Evolutionary conservation across 1,140 invertebrate species (phyloP).

Genomic region (Bicyclus anynana): DNA sequence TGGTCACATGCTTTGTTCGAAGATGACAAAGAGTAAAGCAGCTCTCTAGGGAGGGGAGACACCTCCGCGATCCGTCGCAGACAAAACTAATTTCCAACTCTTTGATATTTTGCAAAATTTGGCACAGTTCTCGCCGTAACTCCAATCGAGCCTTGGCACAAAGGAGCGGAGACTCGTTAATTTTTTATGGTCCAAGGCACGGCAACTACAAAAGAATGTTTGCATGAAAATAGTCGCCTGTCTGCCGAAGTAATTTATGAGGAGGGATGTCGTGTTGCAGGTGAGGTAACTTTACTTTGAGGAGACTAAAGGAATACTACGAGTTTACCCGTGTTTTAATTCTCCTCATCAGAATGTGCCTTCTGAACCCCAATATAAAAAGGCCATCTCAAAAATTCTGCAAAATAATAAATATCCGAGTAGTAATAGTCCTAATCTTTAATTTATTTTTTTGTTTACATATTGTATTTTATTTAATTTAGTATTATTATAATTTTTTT

Average conservation of each 20-base stretch:
- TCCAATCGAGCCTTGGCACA: slow-evolving; percentile 26
- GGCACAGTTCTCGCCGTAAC: slow-evolving; percentile 18
- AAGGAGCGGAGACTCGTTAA: slow-evolving; percentile 28
- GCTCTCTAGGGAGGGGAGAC: not conserved
- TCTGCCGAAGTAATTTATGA: slow-evolving; percentile 21
- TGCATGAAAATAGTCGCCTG: slow-evolving; percentile 23
- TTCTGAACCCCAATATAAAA: too few species aligned
- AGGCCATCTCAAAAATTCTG: too few species aligned
- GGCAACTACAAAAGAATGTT: slow-evolving; percentile 27
- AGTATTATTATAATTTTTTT: too few species aligned
- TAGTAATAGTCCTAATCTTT: too few species aligned
- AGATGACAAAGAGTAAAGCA: not conserved
- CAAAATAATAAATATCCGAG: too few species aligned
- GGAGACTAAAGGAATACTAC: not conserved
- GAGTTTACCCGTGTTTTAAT: not conserved
- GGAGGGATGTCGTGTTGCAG: slow-evolving; percentile 12
- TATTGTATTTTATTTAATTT: too few species aligned
- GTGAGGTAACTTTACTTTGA: not conserved
- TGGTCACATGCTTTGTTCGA: not conserved
- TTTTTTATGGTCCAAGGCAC: slow-evolving; percentile 28
- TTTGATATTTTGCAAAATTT: slow-evolving; percentile 28
- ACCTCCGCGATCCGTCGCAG: not conserved
- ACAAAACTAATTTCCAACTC: slow-evolving; percentile 28
- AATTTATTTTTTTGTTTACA: too few species aligned
- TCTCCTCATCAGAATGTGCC: too few species aligned